Evolutionary conservation across 2,797 vertebrate species (phyloP), one percentile per base, ranked within the genome.

Genomic region (Melanogrammus aeglefinus): DNA sequence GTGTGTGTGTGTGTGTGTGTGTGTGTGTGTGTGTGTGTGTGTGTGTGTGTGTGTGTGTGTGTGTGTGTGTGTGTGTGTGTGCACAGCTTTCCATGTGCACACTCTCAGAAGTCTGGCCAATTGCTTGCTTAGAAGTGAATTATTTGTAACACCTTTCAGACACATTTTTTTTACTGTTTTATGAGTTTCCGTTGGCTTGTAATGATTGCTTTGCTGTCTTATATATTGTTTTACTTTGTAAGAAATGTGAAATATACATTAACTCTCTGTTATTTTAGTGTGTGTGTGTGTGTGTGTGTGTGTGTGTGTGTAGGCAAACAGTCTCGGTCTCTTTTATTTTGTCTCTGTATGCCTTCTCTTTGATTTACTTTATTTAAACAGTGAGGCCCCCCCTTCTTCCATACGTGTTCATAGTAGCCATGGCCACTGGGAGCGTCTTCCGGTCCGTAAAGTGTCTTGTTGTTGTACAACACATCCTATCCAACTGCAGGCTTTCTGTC

Each of bases 61-160:
- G 66, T 70, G 66, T 24, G 63, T 66, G 63, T 66, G 24, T 29
- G 66, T 70, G 66, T 31, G 69, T 31, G 1, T 10, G n/a, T 70
- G 1, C 27, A 13, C 12, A 6, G 6, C 18, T 66, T 8, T 66
- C 18, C 9, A 5, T 27, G 66, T 29, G 66, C 10, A 24, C n/a
- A 18, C 66, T 70, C n/a, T 70, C 66, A 70, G 79, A 81, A 83
- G 79, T 81, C 80, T 83, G 75, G 81, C 85, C 88, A 82, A 83
- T 85, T 88, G 16, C 74, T 71, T 72, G 75, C 77, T 89, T 91
- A 88, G 89, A 89, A 87, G 88, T 73, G 76, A 79, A 75, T 69
- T 10, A 69, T 69, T 69, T 69, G 78, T 81, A 84, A 76, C 82
- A n/a, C 76, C 81, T 87, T 24, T 24, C 24, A 27, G 63, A 27